Evolutionary conservation across 2,113 vertebrate genomes (phyloP), one percentile per base, ranked within the genome.

Genomic region (Eretmochelys imbricata): DNA sequence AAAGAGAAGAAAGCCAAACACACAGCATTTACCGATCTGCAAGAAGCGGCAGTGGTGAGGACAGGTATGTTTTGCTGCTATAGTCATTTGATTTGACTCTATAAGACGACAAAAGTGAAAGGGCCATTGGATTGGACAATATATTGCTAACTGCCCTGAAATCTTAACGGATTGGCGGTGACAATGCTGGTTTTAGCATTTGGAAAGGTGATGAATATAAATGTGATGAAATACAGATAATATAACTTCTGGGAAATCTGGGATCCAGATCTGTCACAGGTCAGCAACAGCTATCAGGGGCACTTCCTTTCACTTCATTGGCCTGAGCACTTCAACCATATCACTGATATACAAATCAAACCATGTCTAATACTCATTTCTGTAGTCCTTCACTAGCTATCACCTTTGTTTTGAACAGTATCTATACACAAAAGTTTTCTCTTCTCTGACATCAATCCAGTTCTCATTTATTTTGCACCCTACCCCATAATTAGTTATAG

Each of bases 31-130:
- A 91, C 53, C 88, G 50, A 49, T 85, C 87, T 94, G 84, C 81
- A 76, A 95, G 83, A 92, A 91, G 85, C 46, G 87, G 49, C 31
- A 82, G 49, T n/a, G 8, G 72, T 38, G 48, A 91, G 16, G 53
- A 76, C 19, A 87, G 72, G 38, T 88, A 48, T 48, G 48, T 78
- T 95, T 96, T 80, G 83, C 11, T 88, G 87, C 57, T 96, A 85
- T 96, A 85, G 19, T 42, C 62, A 75, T 96, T 92, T 90, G 35
- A 84, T 80, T 80, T 96, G 69, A 83, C 89, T 85, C 49, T 79
- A 84, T 46, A 90, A 96, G 92, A 89, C 81, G 10, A 72, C 65
- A 94, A 42, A 86, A 86, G 94, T 90, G 92, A 96, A 96, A 94
- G 53, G 65, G 84, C 35, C 90, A 91, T 82, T 94, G 92, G 96